These are phyloP conservation scores for Octopus sinensis DNA, from an alignment of 1,140 invertebrate species.

Conservation along the genomic window DNA sequence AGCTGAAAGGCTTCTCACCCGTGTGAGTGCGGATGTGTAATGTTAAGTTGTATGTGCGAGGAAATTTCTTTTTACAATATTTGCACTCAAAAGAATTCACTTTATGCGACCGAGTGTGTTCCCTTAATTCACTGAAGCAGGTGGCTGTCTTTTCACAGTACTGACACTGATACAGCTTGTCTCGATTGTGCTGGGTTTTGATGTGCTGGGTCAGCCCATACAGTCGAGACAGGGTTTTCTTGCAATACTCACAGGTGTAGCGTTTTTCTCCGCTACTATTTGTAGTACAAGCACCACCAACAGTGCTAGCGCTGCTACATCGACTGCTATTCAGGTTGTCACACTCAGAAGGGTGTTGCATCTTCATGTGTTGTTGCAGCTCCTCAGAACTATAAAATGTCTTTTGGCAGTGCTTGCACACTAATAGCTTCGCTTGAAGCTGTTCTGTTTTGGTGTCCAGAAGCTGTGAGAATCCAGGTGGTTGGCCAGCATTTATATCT, in stretches of 20 bases:
- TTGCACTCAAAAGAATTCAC: constrained; percentile 53
- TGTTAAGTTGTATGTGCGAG: constrained; percentile 55
- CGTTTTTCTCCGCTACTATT: background rate
- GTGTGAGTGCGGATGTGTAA: constrained; percentile 58
- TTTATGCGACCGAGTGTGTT: background rate
- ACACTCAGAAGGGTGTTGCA: background rate
- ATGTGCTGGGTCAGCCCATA: constrained; percentile 6
- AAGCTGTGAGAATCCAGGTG: no score
- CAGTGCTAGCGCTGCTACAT: no score
- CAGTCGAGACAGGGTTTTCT: background rate
- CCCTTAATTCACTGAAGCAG: background rate
- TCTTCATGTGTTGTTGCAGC: background rate
- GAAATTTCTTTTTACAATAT: constrained; percentile 51
- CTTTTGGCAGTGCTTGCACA: background rate
- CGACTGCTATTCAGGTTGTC: background rate
- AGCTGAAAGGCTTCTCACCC: constrained; percentile 52
- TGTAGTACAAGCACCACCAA: no score
- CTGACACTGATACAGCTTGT: background rate
- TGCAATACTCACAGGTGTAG: constrained; percentile 3
- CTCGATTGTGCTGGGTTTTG: background rate
- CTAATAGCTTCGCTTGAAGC: background rate
- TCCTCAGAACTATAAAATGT: background rate
- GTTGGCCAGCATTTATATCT: no score
- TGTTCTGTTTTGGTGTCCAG: no score
- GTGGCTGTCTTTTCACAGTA: constrained; percentile 1